Evolutionary conservation across 2,888 invertebrate genomes (phyloP).

Genomic region (Mellilla xanthometata): DNA sequence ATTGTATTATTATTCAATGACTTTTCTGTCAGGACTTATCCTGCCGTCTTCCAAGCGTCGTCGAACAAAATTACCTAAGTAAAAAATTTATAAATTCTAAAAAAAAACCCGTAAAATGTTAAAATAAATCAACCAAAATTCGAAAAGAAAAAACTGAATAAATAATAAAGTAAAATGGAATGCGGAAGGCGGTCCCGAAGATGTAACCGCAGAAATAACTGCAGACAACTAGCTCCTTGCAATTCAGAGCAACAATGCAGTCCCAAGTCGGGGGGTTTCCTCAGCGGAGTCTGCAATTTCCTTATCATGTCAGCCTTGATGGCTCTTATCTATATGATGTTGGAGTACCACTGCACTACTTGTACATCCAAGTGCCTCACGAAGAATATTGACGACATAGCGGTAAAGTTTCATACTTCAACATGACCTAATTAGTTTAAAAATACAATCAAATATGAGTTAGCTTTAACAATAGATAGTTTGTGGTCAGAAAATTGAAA

Average conservation of each 20-base stretch:
- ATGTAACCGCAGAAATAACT: slow-evolving; percentile 43
- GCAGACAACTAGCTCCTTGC: slow-evolving; percentile 21
- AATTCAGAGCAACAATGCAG: too few relatives aligned
- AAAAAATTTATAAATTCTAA: too few relatives aligned
- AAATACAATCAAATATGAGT: too few relatives aligned
- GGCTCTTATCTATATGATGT: slow-evolving; percentile 53
- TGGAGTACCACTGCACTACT: slow-evolving; percentile 55
- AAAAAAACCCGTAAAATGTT: not conserved
- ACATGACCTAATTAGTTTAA: not conserved
- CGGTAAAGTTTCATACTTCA: slow-evolving; percentile 44
- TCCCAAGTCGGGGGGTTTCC: slow-evolving; percentile 38
- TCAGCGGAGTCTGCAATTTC: slow-evolving; percentile 45
- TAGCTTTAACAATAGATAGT: too few relatives aligned
- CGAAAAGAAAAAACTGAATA: not conserved
- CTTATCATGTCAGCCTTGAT: slow-evolving; percentile 52
- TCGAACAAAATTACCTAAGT: too few relatives aligned
- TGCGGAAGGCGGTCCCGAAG: slow-evolving; percentile 41
- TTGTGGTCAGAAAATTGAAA: too few relatives aligned
- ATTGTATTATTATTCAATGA: too few relatives aligned
- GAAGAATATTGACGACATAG: slow-evolving; percentile 54
- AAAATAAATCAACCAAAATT: not conserved
- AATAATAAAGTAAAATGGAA: not conserved
- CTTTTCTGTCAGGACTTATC: too few relatives aligned
- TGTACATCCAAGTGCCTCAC: slow-evolving; percentile 53
- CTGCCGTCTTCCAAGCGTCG: too few relatives aligned